Conservation (phyloP, 1,140 invertebrate species). For the Caenorhabditis briggsae region DNA sequence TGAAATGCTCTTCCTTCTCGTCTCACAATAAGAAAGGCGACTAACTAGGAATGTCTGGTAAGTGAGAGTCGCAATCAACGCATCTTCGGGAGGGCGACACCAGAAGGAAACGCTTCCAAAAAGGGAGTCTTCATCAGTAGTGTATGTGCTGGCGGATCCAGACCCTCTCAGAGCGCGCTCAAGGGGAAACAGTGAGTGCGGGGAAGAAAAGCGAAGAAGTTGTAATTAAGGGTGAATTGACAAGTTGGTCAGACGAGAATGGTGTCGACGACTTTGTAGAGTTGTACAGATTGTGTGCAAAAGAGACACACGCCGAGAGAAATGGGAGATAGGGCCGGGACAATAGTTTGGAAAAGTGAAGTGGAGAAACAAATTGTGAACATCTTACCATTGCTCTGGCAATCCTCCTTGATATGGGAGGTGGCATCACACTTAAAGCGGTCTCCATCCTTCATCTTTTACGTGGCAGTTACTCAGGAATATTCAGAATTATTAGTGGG, state of each 20-base stretch:
- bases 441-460: slow-evolving; percentile 56
- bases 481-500: too few species aligned
- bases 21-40: slow-evolving; percentile 33
- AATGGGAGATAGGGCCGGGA: slow-evolving; percentile 7
- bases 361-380: slow-evolving; percentile 8
- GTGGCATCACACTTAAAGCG: slow-evolving; percentile 55
- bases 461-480: background rate
- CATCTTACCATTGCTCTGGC: slow-evolving; percentile 58
- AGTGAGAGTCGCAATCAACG: slow-evolving; percentile 54
- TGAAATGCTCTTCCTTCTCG: background rate
- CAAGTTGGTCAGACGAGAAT: slow-evolving; percentile 54
- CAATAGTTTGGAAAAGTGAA: slow-evolving; percentile 7
- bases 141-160: slow-evolving; percentile 1
- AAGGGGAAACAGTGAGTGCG: slow-evolving; percentile 50
- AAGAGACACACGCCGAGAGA: background rate
- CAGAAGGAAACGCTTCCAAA: background rate
- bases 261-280: slow-evolving; percentile 9
- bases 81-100: slow-evolving; percentile 40
- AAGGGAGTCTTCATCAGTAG: background rate
- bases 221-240: slow-evolving; percentile 47
- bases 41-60: slow-evolving; percentile 32
- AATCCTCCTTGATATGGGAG: slow-evolving; percentile 60
- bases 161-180: background rate
- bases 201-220: background rate
- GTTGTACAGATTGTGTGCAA: slow-evolving; percentile 14